phyloP scores from a whole-genome alignment of 1,140 invertebrate genomes.

The Zaprionus nigranus region DNA sequence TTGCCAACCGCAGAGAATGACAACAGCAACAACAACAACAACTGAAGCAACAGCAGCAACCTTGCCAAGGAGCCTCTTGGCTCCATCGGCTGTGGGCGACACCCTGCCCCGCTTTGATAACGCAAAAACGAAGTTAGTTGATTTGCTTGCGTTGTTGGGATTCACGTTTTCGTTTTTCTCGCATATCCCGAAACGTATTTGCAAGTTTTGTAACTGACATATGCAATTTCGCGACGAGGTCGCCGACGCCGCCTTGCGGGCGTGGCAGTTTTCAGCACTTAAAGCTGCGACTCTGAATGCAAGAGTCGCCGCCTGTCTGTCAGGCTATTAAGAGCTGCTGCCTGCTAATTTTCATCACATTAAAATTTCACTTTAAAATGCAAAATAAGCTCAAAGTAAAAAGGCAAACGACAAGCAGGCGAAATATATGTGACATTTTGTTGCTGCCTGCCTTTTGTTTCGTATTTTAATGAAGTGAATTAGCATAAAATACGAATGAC shows the following conservation, averaged over 20 bases:
- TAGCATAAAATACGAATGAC: slow-evolving; percentile 77
- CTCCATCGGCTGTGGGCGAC: neutral
- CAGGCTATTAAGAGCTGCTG: slow-evolving; percentile 35
- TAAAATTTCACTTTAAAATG: slow-evolving; percentile 67
- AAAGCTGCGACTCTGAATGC: neutral
- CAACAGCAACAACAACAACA: neutral
- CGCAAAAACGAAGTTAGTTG: slow-evolving; percentile 29
- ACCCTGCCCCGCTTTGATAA: slow-evolving; percentile 3
- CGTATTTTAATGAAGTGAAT: slow-evolving; percentile 79
- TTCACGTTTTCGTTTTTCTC: slow-evolving; percentile 11
- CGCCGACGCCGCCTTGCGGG: neutral
- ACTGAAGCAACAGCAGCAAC: neutral
- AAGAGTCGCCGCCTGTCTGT: slow-evolving; percentile 16
- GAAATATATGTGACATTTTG: slow-evolving; percentile 71
- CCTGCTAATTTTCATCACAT: slow-evolving; percentile 50
- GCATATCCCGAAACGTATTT: slow-evolving; percentile 54
- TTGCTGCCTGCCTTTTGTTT: slow-evolving; percentile 51
- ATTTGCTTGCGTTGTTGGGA: slow-evolving; percentile 33
- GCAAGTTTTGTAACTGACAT: slow-evolving; percentile 77
- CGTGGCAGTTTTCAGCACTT: slow-evolving; percentile 26
- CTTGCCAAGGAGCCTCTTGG: neutral
- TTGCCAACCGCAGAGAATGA: slow-evolving; percentile 65
- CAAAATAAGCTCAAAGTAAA: slow-evolving; percentile 48
- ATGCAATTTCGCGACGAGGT: slow-evolving; percentile 61
- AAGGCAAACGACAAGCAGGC: slow-evolving; percentile 32